Conservation (phyloP, 2,113 vertebrate genomes). For the Corythaixoides concolor region DNA sequence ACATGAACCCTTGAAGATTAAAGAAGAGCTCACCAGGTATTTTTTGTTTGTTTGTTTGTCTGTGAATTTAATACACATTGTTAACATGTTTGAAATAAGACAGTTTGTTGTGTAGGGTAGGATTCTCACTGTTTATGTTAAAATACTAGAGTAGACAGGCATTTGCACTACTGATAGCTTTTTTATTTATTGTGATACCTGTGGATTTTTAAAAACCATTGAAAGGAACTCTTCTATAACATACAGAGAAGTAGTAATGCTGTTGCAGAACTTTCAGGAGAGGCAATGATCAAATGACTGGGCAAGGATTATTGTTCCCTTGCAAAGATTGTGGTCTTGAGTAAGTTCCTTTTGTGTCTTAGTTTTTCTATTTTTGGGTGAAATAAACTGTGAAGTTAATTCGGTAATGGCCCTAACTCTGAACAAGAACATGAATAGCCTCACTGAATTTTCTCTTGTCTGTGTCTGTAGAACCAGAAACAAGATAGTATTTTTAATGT, state of each 20-base stretch:
- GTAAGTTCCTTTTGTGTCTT: not conserved
- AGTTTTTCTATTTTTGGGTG: not conserved
- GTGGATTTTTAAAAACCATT: not conserved
- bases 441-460: not conserved
- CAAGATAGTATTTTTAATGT: not conserved
- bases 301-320: not conserved
- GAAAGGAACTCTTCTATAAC: not conserved
- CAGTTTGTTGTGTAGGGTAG: not conserved
- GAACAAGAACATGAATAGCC: not conserved
- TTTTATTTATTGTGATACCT: not conserved
- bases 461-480: not conserved
- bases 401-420: not conserved
- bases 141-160: not conserved
- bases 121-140: not conserved
- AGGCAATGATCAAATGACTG: not conserved
- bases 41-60: constrained; percentile 28
- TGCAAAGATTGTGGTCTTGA: not conserved
- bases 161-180: not conserved
- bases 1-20: constrained; percentile 96
- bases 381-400: not conserved
- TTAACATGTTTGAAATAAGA: not conserved
- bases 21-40: constrained; percentile 99
- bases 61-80: constrained; percentile 14
- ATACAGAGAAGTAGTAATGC: not conserved
- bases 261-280: not conserved